Evolutionary conservation across 2,113 vertebrate species (phyloP).

Genomic region (Gila orcuttii): DNA sequence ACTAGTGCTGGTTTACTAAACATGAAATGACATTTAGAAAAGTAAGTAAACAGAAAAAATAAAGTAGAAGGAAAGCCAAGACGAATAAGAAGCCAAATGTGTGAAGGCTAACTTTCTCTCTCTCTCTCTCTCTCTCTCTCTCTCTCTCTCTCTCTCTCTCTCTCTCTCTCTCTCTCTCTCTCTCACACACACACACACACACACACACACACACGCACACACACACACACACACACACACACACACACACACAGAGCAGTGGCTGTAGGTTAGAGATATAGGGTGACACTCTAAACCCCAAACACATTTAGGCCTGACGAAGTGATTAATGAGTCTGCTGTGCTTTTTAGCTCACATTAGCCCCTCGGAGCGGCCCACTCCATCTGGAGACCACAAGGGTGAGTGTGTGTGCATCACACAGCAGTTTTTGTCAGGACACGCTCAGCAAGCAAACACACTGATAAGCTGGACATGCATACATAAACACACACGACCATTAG

Average conservation of each 20-base stretch:
- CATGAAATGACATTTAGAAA: background rate
- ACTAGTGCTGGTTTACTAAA: too few relatives aligned
- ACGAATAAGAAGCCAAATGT: background rate
- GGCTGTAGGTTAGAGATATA: constrained; percentile 81
- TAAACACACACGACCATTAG: constrained; percentile 35
- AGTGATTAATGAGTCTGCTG: constrained; percentile 90
- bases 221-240: background rate
- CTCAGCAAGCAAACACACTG: background rate
- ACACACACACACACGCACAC: too few relatives aligned
- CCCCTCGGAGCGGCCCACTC: constrained; percentile 76
- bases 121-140: constrained; percentile 35
- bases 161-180: constrained; percentile 63
- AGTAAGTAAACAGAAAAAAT: background rate
- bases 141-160: constrained; percentile 62
- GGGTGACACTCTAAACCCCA: constrained; percentile 85
- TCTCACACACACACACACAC: too few relatives aligned
- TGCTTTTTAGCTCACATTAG: constrained; percentile 79
- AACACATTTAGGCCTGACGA: constrained; percentile 92
- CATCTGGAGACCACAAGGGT: constrained; percentile 82
- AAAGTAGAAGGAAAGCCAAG: background rate
- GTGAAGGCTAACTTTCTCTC: constrained; percentile 45
- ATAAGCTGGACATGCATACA: constrained; percentile 13
- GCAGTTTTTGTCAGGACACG: constrained; percentile 53
- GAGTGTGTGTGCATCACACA: constrained; percentile 10
- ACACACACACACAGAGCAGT: constrained; percentile 34